Evolutionary conservation across 2,888 invertebrate genomes (phyloP), one percentile per base, ranked within the genome.

Genomic region (Amphimallon solstitiale): DNA sequence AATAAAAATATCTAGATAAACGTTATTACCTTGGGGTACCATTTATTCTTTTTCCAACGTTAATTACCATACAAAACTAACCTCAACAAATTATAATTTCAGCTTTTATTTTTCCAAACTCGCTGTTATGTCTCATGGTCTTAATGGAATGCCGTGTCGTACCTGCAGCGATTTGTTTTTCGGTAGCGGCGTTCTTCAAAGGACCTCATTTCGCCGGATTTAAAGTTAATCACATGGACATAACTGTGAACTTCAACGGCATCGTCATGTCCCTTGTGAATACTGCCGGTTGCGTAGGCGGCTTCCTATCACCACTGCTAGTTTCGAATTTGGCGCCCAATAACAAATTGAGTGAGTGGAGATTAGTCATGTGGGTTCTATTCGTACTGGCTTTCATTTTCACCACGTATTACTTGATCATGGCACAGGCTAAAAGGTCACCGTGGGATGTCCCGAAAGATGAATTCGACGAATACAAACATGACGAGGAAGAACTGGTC

Each of bases 151-250:
- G 56, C 10, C 3, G n/a, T 10, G 6, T 29, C 6, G 1, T 23
- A 1, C 0, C 10, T 14, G 29, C 29, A 7, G 10, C 23, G 1
- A 4, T 23, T 15, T 45, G 14, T 14, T 59, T 59, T 29, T 1
- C 29, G 0, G 1, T 59, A 5, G 23, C 56, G 2, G 19, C 23
- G n/a, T 2, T 43, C 1, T 15, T 7, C 12, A 59, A 59, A 15
- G 56, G 56, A 1, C 45, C 56, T 1, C 56, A 59, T 12, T 59
- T 43, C 34, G 43, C 43, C 10, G 15, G 43, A 5, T 43, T 59
- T 15, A 59, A 43, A 17, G 56, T 59, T 14, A 59, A 59, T 29
- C 56, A 59, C 6, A 59, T 59, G 56, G 56, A 59, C 9, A 43
- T 59, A 43, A 59, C 56, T 15, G 43, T 45, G 4, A 59, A 59